Conservation (phyloP, 2,888 invertebrate genomes). For the Xanthia icteritia region DNA sequence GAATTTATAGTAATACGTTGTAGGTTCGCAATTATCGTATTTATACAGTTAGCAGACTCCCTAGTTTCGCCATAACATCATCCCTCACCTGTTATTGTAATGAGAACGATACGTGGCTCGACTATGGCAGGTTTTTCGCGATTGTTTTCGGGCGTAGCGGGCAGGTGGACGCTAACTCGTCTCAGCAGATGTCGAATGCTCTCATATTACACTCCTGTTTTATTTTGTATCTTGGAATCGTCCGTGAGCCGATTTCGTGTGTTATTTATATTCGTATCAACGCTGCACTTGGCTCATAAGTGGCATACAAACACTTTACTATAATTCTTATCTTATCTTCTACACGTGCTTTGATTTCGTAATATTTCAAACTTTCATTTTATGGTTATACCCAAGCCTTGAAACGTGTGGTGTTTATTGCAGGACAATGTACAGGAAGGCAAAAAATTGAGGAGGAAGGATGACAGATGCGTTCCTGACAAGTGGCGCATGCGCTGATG, state of each 20-base stretch:
- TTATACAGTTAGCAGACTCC: constrained; percentile 52
- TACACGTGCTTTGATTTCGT: constrained; percentile 48
- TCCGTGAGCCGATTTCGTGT: constrained; percentile 42
- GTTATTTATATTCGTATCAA: constrained; percentile 46
- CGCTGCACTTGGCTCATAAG: constrained; percentile 37
- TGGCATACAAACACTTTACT: constrained; percentile 34
- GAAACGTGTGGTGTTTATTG: constrained; percentile 28
- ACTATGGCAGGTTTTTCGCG: constrained; percentile 77
- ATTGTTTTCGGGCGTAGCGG: constrained; percentile 78
- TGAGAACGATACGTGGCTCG: constrained; percentile 50
- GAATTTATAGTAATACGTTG: constrained; percentile 56
- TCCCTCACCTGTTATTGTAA: constrained; percentile 80
- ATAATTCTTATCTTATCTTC: constrained; percentile 39
- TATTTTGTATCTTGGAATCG: constrained; percentile 61
- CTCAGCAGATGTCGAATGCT: constrained; percentile 81
- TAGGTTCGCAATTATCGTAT: constrained; percentile 50
- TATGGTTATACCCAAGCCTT: not conserved
- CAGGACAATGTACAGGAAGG: constrained; percentile 58
- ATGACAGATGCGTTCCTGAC: constrained; percentile 74
- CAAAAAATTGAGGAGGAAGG: constrained; percentile 74
- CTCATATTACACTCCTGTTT: constrained; percentile 64
- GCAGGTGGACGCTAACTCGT: constrained; percentile 81
- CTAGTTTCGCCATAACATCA: constrained; percentile 61
- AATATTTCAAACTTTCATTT: constrained; percentile 45
- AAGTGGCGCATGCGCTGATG: constrained; percentile 64